A percentile compares a stretch with the other conserved stretches of the same genome.
Conservation (phyloP, 2,113 vertebrate genomes). For the Calypte anna region DNA sequence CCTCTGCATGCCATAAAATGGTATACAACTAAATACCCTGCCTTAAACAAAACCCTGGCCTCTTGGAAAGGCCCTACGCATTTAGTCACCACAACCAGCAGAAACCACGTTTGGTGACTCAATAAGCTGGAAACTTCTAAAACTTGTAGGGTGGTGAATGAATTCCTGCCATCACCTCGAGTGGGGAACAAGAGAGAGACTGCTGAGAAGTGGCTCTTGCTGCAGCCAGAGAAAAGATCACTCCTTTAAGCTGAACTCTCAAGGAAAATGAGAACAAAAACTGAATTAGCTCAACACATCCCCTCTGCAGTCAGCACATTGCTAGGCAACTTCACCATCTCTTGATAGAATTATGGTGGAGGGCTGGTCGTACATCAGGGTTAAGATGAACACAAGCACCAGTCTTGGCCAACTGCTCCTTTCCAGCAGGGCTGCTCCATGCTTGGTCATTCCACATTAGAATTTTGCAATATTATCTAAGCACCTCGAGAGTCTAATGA, state of each 20-base stretch:
- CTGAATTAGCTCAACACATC: constrained; percentile 49
- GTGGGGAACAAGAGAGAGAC: constrained; percentile 35
- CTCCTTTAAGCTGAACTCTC: constrained; percentile 56
- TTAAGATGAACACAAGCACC: constrained; percentile 65
- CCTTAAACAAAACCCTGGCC: constrained; percentile 48
- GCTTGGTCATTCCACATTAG: constrained; percentile 8
- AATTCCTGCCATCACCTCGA: constrained; percentile 57
- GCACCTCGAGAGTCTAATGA: constrained; percentile 21
- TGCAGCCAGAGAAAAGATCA: constrained; percentile 1
- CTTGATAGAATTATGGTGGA: constrained; percentile 59
- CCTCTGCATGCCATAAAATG: constrained; percentile 44
- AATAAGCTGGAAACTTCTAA: constrained; percentile 64
- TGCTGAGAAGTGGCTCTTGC: constrained; percentile 24
- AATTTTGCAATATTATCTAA: constrained; percentile 36
- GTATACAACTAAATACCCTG: neutral
- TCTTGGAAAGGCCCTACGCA: constrained; percentile 41
- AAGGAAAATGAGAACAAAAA: constrained; percentile 56
- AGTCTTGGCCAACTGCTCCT: constrained; percentile 62
- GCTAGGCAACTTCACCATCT: constrained; percentile 66
- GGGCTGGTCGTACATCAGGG: constrained; percentile 56
- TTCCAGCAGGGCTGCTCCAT: constrained; percentile 53
- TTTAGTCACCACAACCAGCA: constrained; percentile 64
- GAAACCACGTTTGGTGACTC: constrained; percentile 58
- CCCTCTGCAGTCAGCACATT: constrained; percentile 37
- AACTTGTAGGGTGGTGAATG: constrained; percentile 21